phyloP scores from a whole-genome alignment of 2,888 invertebrate genomes.

The Drosophila barbarae region DNA sequence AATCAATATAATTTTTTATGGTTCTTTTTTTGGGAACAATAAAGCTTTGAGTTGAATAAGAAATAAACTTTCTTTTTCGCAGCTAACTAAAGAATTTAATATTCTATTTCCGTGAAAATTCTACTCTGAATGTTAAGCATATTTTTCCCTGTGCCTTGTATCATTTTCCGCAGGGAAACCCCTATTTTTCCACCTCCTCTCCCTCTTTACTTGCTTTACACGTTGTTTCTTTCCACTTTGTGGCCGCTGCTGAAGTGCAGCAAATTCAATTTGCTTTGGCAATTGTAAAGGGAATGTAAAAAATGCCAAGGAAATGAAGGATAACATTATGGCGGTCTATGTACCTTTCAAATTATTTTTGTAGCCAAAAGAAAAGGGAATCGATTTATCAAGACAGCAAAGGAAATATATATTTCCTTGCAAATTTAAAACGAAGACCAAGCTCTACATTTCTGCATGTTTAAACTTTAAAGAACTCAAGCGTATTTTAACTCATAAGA shows the following conservation, averaged over 20 bases:
- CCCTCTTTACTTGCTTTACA: slow-evolving; percentile 13
- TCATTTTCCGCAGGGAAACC: slow-evolving; percentile 3
- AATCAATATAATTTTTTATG: too few species aligned
- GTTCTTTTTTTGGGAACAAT: too few species aligned
- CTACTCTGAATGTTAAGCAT: not conserved
- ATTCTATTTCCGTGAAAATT: not conserved
- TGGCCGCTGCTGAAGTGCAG: slow-evolving; percentile 34
- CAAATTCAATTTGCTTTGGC: slow-evolving; percentile 48
- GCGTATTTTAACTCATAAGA: not conserved
- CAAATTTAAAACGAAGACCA: not conserved
- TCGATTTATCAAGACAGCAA: slow-evolving; percentile 4
- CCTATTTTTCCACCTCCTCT: slow-evolving; percentile 6
- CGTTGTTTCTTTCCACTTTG: slow-evolving; percentile 22
- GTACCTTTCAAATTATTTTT: slow-evolving; percentile 6
- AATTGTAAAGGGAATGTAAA: slow-evolving; percentile 27
- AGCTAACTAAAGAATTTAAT: not conserved
- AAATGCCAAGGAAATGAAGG: slow-evolving; percentile 6
- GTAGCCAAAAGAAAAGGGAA: not conserved
- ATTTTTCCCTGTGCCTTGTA: slow-evolving; percentile 12
- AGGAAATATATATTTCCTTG: not conserved
- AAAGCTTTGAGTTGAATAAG: too few species aligned
- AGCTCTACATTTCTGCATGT: not conserved
- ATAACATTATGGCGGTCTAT: slow-evolving; percentile 23
- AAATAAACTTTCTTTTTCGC: too few species aligned
- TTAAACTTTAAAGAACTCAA: slow-evolving; percentile 1